Evolutionary conservation across 2,888 invertebrate genomes (phyloP), one percentile per base, ranked within the genome.

Genomic region (Melieria picta): DNA sequence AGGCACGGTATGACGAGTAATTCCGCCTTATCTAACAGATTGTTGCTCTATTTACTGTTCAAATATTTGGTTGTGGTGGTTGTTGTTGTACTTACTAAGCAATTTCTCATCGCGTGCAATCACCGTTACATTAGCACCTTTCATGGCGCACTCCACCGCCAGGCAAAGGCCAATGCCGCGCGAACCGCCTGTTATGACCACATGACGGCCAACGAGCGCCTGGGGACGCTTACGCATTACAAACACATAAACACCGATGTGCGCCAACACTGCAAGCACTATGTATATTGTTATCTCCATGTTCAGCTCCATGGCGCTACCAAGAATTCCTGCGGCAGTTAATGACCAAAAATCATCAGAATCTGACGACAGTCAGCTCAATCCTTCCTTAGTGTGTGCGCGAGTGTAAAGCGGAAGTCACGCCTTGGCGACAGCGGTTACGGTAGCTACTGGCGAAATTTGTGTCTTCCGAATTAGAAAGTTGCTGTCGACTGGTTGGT

Each of bases 81-180:
- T 30, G 30, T 30, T 87, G 2, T 30, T 30, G 30, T 1, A 84
- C 84, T 88, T 87, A 83, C 91, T 88, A 10, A 98, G 88, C 84
- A 90, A 92, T 73, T 89, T 88, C 50, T 90, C 83, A 86, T 96
- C 92, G 81, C 99, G 90, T 1, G 98, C 98, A 75, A 98, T 89
- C 66, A 99, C 91, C 0, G 98, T 96, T 1, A 99, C 95, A 87
- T 94, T 89, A 5, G 97, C 97, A 46, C 98, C 98, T 79, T 90
- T 87, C 80, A 89, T 89, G 0, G 92, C 94, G 9, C 93, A 94
- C 81, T 94, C 90, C 45, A 92, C 88, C 0, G 97, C 98, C 11
- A 94, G 86, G 72, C 92, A 91, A 85, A 94, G 93, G 0, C 98
- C 99, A 79, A 99, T 99, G 7, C 98, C 98, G 87, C 96, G 96